A percentile compares a stretch with the other conserved stretches of the same genome.
Conservation (phyloP, 2,888 invertebrate genomes). For the Hoplodrina blanda region DNA sequence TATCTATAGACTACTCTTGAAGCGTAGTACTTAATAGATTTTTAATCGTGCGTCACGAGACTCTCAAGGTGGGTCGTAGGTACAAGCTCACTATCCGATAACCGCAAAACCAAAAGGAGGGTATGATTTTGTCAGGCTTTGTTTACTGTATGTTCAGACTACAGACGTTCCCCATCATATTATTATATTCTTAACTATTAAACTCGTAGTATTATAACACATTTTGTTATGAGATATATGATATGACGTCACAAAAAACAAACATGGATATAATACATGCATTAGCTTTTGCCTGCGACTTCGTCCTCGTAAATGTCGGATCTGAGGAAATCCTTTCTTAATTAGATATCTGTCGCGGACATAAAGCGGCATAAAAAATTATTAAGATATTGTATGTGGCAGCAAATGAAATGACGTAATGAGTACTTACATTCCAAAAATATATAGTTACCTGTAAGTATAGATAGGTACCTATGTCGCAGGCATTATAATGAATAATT, state of each 20-base stretch:
- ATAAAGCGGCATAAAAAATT: too few species aligned
- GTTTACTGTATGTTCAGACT: neutral
- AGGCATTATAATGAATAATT: neutral
- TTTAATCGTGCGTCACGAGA: neutral
- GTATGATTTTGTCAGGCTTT: neutral
- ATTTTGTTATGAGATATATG: too few species aligned
- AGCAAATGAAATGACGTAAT: neutral
- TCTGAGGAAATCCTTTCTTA: too few species aligned
- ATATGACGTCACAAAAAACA: too few species aligned
- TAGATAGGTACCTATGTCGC: too few species aligned
- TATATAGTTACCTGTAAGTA: neutral
- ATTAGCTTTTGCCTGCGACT: too few species aligned
- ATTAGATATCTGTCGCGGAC: too few species aligned
- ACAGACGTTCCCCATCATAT: too few species aligned
- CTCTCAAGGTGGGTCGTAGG: neutral
- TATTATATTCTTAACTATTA: too few species aligned
- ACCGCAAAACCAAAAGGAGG: neutral
- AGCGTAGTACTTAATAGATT: neutral
- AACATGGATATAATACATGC: too few species aligned
- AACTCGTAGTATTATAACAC: too few species aligned
- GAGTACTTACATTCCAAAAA: neutral
- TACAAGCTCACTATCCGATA: neutral
- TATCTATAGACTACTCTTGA: neutral
- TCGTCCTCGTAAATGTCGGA: too few species aligned
- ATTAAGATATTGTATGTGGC: neutral